Evolutionary conservation across 1,140 invertebrate genomes (phyloP).

Genomic region (Patella vulgata): DNA sequence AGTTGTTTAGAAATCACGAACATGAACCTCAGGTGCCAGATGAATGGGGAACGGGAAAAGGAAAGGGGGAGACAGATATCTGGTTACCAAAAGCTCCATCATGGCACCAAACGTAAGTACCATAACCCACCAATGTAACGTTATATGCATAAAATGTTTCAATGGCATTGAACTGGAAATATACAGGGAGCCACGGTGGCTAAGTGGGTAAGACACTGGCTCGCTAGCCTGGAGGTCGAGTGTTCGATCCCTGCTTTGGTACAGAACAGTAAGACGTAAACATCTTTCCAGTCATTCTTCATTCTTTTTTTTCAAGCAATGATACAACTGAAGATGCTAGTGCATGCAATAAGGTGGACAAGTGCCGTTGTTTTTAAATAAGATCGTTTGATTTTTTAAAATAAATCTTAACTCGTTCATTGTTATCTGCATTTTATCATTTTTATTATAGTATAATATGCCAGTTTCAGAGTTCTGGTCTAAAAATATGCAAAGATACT

Average conservation of each 20-base stretch:
- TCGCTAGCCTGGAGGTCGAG: no score
- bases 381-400: no score
- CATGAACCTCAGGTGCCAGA: slow-evolving; percentile 23
- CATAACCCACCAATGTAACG: slow-evolving; percentile 7
- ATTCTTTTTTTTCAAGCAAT: neutral
- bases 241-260: no score
- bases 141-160: slow-evolving; percentile 3
- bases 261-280: neutral
- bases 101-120: slow-evolving; percentile 43
- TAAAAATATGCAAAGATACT: no score
- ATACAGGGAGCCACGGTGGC: neutral
- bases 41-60: slow-evolving; percentile 48
- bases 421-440: no score
- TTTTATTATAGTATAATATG: no score
- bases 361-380: neutral
- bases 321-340: neutral
- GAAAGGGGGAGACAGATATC: slow-evolving; percentile 34
- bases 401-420: no score
- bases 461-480: no score
- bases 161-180: neutral
- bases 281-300: neutral
- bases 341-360: neutral
- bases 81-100: slow-evolving; percentile 33
- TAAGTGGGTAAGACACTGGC: no score
- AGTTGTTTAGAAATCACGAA: slow-evolving; percentile 27